phyloP scores from a whole-genome alignment of 2,888 invertebrate genomes.

The Epirrita christyi region DNA sequence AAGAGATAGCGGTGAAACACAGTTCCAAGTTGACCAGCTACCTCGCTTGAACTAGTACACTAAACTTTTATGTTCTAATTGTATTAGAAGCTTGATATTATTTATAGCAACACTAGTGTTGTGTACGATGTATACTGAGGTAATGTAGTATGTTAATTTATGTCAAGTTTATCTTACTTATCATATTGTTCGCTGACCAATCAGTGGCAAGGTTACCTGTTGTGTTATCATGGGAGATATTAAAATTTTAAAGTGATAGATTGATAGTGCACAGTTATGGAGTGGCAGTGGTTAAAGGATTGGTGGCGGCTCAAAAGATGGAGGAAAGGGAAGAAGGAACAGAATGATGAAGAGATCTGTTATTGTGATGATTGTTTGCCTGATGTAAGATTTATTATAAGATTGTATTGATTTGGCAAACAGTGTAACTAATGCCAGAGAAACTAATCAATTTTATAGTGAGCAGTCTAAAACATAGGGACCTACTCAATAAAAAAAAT shows the following conservation, averaged over 20 bases:
- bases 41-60: constrained; percentile 15
- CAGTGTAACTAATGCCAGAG: background rate
- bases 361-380: constrained; percentile 91
- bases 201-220: constrained; percentile 61
- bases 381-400: constrained; percentile 68
- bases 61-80: constrained; percentile 42
- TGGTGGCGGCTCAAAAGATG: constrained; percentile 92
- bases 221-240: constrained; percentile 42
- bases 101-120: constrained; percentile 60
- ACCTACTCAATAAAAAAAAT: too few species aligned
- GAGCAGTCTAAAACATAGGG: too few species aligned
- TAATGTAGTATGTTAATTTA: constrained; percentile 72
- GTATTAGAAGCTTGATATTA: constrained; percentile 48
- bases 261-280: constrained; percentile 82
- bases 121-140: constrained; percentile 77
- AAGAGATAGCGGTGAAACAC: constrained; percentile 22
- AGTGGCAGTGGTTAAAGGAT: constrained; percentile 92
- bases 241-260: constrained; percentile 58
- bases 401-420: background rate
- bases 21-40: constrained; percentile 19
- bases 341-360: constrained; percentile 87
- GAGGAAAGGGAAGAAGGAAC: constrained; percentile 83
- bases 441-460: too few species aligned
- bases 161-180: constrained; percentile 79
- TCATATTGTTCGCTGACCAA: constrained; percentile 67